phyloP scores from a whole-genome alignment of 2,888 invertebrate species.

The Helobdella robusta region DNA sequence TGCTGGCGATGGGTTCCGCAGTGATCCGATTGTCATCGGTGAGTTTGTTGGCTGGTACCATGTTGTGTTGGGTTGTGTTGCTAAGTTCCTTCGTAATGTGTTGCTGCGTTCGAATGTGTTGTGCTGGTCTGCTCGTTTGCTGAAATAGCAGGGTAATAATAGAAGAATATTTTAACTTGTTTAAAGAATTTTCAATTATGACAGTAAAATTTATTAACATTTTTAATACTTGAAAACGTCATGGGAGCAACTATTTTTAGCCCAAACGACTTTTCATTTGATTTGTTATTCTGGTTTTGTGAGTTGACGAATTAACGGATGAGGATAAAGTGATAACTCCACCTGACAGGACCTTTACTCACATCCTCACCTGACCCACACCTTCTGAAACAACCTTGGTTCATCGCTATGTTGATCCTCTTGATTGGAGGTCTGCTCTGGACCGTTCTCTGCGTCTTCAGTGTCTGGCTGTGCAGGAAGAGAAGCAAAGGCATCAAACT shows the following conservation, averaged over 20 bases:
- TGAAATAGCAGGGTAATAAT: neutral
- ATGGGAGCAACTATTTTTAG: too few species aligned
- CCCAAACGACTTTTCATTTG: too few species aligned
- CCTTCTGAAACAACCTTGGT: slow-evolving; percentile 31
- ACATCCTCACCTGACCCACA: slow-evolving; percentile 1
- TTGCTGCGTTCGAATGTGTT: too few species aligned
- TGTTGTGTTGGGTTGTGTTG: too few species aligned
- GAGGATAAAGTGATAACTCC: neutral
- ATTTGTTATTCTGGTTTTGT: too few species aligned
- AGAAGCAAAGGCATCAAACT: slow-evolving; percentile 48
- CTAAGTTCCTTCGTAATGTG: too few species aligned
- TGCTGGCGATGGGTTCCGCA: slow-evolving; percentile 64
- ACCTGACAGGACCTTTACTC: neutral
- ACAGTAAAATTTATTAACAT: too few species aligned
- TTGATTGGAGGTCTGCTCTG: slow-evolving; percentile 35
- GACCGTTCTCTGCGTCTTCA: slow-evolving; percentile 35
- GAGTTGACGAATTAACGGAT: too few species aligned
- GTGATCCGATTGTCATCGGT: slow-evolving; percentile 34
- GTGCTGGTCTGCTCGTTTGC: too few species aligned
- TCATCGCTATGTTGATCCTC: slow-evolving; percentile 35
- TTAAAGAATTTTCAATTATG: too few species aligned
- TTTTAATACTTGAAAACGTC: too few species aligned
- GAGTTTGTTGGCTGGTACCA: neutral
- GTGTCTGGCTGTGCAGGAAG: slow-evolving; percentile 38
- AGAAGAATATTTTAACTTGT: neutral